Conservation (phyloP, 2,888 invertebrate species). For the Ichneumoninae sp. region DNA sequence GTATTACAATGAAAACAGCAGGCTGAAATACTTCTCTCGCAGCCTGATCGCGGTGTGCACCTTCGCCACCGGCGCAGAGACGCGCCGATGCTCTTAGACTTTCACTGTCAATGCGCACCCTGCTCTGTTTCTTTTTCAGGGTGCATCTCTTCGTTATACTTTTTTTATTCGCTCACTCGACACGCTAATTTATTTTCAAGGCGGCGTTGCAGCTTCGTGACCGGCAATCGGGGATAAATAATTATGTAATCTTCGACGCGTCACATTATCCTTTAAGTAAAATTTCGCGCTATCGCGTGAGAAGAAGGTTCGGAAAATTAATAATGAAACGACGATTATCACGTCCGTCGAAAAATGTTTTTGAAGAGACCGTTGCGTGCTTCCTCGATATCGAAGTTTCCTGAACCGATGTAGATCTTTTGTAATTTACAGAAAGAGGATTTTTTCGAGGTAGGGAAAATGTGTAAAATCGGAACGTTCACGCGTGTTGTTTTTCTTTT, state of each 20-base stretch:
- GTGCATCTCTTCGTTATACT: conserved; percentile 54
- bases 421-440: too few species aligned
- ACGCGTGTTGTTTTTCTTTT: background rate
- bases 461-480: background rate
- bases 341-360: background rate
- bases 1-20: conserved; percentile 18
- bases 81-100: conserved; percentile 67
- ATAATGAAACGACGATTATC: background rate
- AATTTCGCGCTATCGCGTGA: background rate
- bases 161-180: background rate
- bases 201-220: too few species aligned
- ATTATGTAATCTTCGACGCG: too few species aligned
- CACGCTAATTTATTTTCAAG: too few species aligned
- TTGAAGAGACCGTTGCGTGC: too few species aligned
- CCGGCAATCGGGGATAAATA: too few species aligned
- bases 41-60: conserved; percentile 49
- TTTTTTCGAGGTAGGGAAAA: too few species aligned
- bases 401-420: too few species aligned
- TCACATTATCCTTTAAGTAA: too few species aligned
- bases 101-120: conserved; percentile 77
- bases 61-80: conserved; percentile 13
- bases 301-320: background rate
- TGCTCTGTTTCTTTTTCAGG: conserved; percentile 70
- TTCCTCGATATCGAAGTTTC: too few species aligned
- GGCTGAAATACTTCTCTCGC: conserved; percentile 2